A percentile compares a stretch with the other conserved stretches of the same genome.
Conservation (phyloP, 2,113 vertebrate species). For the Rhea americana region DNA sequence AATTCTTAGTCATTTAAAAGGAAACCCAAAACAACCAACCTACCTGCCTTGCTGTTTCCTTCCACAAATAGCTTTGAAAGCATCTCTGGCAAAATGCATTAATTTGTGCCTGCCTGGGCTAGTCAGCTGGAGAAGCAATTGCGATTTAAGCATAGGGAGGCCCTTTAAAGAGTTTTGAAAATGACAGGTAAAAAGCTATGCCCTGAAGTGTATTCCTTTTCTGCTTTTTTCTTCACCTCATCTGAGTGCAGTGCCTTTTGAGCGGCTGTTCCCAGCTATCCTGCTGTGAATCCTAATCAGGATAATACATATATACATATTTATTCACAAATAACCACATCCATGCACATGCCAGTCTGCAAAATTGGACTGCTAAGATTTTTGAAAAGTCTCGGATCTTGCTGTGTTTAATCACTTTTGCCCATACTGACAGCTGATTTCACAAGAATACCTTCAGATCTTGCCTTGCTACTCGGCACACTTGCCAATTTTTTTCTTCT, state of each 20-base stretch:
- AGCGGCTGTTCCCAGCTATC: not conserved
- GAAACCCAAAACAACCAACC: not conserved
- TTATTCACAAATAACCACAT: not conserved
- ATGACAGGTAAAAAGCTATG: not conserved
- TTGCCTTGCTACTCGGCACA: not conserved
- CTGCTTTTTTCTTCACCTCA: not conserved
- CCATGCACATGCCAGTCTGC: not conserved
- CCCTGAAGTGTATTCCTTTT: not conserved
- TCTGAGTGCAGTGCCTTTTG: not conserved
- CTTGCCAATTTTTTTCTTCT: not conserved
- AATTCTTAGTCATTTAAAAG: not conserved
- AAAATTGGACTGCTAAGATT: not conserved
- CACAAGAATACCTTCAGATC: not conserved
- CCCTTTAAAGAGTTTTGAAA: not conserved
- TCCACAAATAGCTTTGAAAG: not conserved
- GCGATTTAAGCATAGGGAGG: not conserved
- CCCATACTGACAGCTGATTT: not conserved
- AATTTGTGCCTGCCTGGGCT: not conserved
- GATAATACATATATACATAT: not conserved
- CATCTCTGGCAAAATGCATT: not conserved
- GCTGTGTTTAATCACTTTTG: slow-evolving; percentile 5
- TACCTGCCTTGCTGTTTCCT: not conserved
- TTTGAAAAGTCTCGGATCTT: slow-evolving; percentile 7
- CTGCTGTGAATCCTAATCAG: not conserved
- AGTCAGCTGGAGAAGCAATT: not conserved